phyloP scores from a whole-genome alignment of 2,113 vertebrate genomes.

The Phaethon lepturus region DNA sequence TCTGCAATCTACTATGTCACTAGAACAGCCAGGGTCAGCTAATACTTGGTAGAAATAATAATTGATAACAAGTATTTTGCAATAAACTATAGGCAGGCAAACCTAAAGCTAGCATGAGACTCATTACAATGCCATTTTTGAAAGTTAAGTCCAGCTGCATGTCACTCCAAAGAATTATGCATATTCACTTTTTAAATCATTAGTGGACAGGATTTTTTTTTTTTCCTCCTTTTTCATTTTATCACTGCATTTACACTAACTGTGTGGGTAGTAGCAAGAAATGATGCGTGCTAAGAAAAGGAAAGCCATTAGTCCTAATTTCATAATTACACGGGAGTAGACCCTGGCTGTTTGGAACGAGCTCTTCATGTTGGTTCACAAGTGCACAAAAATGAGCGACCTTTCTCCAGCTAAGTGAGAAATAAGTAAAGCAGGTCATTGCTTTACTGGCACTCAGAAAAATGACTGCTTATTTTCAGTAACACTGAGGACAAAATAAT shows the following conservation, averaged over 20 bases:
- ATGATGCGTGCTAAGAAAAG: background rate
- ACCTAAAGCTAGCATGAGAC: background rate
- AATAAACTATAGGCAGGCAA: background rate
- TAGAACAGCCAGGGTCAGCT: background rate
- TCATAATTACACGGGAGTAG: slow-evolving; percentile 31
- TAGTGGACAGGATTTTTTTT: background rate
- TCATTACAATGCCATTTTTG: background rate
- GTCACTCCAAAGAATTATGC: background rate
- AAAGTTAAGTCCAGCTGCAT: background rate
- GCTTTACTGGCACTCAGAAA: background rate
- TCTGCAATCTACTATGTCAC: background rate
- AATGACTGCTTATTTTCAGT: background rate
- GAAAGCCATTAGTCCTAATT: slow-evolving; percentile 28
- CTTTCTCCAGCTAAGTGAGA: slow-evolving; percentile 10
- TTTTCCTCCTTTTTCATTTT: background rate
- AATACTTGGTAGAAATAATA: background rate
- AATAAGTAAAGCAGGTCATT: background rate
- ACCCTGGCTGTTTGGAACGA: background rate
- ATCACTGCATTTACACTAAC: background rate
- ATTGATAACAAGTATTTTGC: background rate
- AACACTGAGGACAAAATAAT: background rate
- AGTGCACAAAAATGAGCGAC: background rate
- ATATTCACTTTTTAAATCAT: background rate
- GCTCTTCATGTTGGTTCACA: background rate
- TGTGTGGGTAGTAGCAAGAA: background rate